Evolutionary conservation across 2,888 invertebrate species (phyloP).

Genomic region (Trilocha varians): DNA sequence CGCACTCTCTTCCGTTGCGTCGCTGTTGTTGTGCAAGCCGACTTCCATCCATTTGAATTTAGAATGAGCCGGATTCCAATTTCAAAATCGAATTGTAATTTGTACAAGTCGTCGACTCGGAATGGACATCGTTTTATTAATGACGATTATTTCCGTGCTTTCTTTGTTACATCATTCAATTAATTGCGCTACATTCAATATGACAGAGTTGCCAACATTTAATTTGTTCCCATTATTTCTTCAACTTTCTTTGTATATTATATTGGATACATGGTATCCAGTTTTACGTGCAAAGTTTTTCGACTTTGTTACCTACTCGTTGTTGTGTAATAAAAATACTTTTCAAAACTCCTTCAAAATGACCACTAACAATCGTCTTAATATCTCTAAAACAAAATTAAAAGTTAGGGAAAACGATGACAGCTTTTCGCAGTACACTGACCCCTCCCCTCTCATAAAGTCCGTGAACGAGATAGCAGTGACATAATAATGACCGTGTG

Average conservation of each 20-base stretch:
- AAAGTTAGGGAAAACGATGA: too few species aligned
- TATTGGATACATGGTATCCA: too few species aligned
- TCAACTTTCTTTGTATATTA: too few species aligned
- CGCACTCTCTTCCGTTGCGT: slow-evolving; percentile 63
- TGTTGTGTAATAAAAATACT: too few species aligned
- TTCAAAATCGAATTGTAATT: slow-evolving; percentile 41
- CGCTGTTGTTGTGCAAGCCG: slow-evolving; percentile 50
- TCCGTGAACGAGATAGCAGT: slow-evolving; percentile 46
- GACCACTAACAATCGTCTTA: too few species aligned
- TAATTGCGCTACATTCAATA: slow-evolving; percentile 36
- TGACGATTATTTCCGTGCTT: slow-evolving; percentile 41
- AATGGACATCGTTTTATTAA: slow-evolving; percentile 21
- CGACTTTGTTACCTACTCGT: too few species aligned
- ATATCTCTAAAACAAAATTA: too few species aligned
- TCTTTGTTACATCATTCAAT: slow-evolving; percentile 43
- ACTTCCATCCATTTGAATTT: slow-evolving; percentile 34
- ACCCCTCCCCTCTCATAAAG: slow-evolving; percentile 41
- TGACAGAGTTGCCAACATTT: too few species aligned
- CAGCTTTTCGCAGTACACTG: slow-evolving; percentile 69
- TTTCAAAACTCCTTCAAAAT: too few species aligned
- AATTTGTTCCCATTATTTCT: too few species aligned
- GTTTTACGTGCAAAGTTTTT: too few species aligned
- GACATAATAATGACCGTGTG: slow-evolving; percentile 54
- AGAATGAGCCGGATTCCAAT: slow-evolving; percentile 37
- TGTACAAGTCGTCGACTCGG: too few species aligned